Evolutionary conservation across 2,888 invertebrate species (phyloP), one percentile per base, ranked within the genome.

Genomic region (Macrostomum cliftonense): DNA sequence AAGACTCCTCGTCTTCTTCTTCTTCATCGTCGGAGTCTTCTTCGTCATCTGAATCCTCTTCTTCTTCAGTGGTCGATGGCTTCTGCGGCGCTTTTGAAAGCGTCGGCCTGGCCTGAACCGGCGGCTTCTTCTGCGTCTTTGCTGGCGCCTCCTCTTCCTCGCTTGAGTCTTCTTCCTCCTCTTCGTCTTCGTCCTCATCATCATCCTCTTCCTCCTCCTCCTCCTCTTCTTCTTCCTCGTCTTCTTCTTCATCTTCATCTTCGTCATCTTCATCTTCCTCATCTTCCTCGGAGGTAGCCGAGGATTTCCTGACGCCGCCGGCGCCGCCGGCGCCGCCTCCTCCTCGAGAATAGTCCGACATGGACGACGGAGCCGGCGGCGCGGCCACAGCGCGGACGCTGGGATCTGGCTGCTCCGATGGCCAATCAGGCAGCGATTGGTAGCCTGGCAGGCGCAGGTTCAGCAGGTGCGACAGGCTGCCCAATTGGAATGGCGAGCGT

Each of bases 381-480:
- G 65, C 58, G 53, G 65, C 64, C 2, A 83, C 80, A 65, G 83
- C 82, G n/a, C 91, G 75, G 0, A 83, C 79, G 1, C 76, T 72
- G 0, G 82, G 75, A 63, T 83, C 83, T 0, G 83, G 81, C 0
- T 83, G 77, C 7, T 73, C 73, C 45, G 77, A 76, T 0, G 95
- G 91, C 67, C 86, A 83, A 1, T 76, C 68, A 0, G 93, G 89
- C 57, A 97, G 74, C 51, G 87, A 79, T 54, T 83, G 80, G 74
- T 97, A 97, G 4, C 88, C 91, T 38, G 73, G 76, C 1, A 89
- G 85, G 51, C 81, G 76, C 59, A 78, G 74, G 61, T 91, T 89
- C 52, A 95, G 77, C 67, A 87, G 86, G 73, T 93, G 93, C 0
- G 95, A 93, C 48, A 99, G 73, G 0, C 91, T 86, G 1, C 95